These are phyloP conservation scores for Trachelus iudaicus DNA, from an alignment of 2,888 invertebrate species.

Conservation along the genomic window DNA sequence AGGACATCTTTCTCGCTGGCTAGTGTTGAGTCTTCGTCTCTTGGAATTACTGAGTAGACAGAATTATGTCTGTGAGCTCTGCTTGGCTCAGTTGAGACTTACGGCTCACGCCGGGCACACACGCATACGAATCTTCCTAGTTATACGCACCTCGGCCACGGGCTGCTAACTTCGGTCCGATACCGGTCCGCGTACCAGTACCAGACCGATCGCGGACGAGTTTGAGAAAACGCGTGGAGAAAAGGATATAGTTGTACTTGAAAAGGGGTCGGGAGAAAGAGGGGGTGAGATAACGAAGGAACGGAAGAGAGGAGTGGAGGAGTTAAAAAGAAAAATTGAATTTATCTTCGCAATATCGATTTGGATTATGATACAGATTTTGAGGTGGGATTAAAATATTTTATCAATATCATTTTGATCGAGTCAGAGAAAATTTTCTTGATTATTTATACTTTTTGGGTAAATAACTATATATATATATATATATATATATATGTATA, in stretches of 20 bases:
- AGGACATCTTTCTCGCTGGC: slow-evolving; percentile 22
- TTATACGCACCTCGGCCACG: slow-evolving; percentile 13
- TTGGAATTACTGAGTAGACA: slow-evolving; percentile 64
- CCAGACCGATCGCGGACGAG: slow-evolving; percentile 32
- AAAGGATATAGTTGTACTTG: not conserved
- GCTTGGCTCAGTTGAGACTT: slow-evolving; percentile 63
- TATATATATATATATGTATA: not conserved
- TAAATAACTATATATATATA: not conserved
- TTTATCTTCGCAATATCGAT: slow-evolving; percentile 8
- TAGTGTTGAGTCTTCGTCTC: slow-evolving; percentile 24
- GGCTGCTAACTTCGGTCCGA: slow-evolving; percentile 2
- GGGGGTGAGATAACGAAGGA: not conserved
- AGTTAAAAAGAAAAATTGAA: not conserved
- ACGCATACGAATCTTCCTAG: slow-evolving; percentile 34
- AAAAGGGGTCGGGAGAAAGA: not conserved
- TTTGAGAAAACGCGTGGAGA: slow-evolving; percentile 4
- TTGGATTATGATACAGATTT: not conserved
- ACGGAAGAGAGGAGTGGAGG: not conserved
- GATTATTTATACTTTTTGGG: not conserved
- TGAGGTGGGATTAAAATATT: not conserved
- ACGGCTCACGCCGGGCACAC: slow-evolving; percentile 62
- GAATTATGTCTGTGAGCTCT: slow-evolving; percentile 63
- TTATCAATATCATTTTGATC: not conserved
- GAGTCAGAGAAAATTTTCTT: not conserved
- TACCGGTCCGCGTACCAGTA: not conserved